A percentile compares a stretch with the other conserved stretches of the same genome.
Conservation (phyloP, 2,888 invertebrate genomes). For the Esperia sulphurella region DNA sequence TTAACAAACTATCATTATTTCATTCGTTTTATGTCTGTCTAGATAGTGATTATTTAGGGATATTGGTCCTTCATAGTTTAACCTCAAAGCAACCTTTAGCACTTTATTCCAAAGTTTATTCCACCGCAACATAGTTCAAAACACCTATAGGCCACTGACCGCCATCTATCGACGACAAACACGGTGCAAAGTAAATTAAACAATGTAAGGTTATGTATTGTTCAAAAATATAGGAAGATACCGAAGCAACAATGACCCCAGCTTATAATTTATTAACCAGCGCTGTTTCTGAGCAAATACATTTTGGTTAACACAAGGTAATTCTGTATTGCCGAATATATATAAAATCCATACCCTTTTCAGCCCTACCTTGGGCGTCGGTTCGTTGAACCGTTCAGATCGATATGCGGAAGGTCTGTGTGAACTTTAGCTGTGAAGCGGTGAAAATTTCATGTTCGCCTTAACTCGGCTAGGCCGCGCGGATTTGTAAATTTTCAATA, state of each 20-base stretch:
- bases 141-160: not conserved
- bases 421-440: slow-evolving; percentile 28
- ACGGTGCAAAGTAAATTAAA: not conserved
- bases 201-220: not conserved
- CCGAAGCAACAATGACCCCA: slow-evolving; percentile 3
- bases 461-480: slow-evolving; percentile 2
- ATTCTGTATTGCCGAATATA: slow-evolving; percentile 25
- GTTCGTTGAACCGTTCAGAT: slow-evolving; percentile 34
- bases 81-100: not conserved
- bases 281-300: slow-evolving; percentile 19
- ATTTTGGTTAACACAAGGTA: slow-evolving; percentile 23
- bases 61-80: not conserved
- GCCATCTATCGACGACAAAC: too few relatives aligned
- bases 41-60: too few relatives aligned
- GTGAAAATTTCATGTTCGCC: slow-evolving; percentile 18
- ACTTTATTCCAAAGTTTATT: not conserved
- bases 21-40: too few relatives aligned
- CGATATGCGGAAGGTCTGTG: slow-evolving; percentile 31
- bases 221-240: not conserved
- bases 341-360: slow-evolving; percentile 20
- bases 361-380: slow-evolving; percentile 2
- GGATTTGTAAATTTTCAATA: slow-evolving; percentile 11
- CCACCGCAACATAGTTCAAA: not conserved
- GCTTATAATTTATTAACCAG: slow-evolving; percentile 8
- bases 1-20: too few relatives aligned